Base-by-base conservation (phyloP, 30 jellyfish, hydroid and myxozoan genomes). In the Rhopilema esculentum region DNA sequence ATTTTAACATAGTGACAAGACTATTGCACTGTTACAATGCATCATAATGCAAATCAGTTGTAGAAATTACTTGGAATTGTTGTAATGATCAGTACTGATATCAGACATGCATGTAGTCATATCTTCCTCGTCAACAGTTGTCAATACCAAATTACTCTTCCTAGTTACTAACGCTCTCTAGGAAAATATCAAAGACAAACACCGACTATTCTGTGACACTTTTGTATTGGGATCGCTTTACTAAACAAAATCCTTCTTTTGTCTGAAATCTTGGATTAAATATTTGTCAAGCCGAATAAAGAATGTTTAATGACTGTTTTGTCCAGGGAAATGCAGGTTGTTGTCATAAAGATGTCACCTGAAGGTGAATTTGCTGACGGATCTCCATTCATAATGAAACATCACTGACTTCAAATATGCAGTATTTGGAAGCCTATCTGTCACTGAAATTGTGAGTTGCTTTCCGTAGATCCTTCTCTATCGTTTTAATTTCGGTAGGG, bases 251-350 rank as follows among this genome's bases (percentile, higher is more conserved):
- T 67, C 20, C 33, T 27, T 1, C 80, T 26, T 69, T 73, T 32
- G 70, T 73, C 70, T 78, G 7, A 26, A 64, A 80, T 65, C 90
- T 66, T 52, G 72, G 12, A 27, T 40, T 71, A 80, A 80, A 80
- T 80, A 80, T 80, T 80, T 64, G 90, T 28, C 25, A 2, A 28
- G 27, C 40, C 22, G 67, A 33, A 65, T 20, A 64, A 80, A 28
- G 51, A 68, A 67, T 12, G 64, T 16, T 80, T 66, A 7, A 53
- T 18, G 40, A 7, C 33, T 52, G 40, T 69, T 57, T 80, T 80
- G 90, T 80, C n/a, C 49, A 29, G 75, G 18, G n/a, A 16, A 62
- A 22, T 27, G 65, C 82, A 80, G 81, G 82, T 63, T 33, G 23
- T 33, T 65, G 15, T 12, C 48, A 18, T 8, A 63, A 18, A 4